phyloP scores from a whole-genome alignment of 2,113 vertebrate species.

The Etheostoma spectabile region DNA sequence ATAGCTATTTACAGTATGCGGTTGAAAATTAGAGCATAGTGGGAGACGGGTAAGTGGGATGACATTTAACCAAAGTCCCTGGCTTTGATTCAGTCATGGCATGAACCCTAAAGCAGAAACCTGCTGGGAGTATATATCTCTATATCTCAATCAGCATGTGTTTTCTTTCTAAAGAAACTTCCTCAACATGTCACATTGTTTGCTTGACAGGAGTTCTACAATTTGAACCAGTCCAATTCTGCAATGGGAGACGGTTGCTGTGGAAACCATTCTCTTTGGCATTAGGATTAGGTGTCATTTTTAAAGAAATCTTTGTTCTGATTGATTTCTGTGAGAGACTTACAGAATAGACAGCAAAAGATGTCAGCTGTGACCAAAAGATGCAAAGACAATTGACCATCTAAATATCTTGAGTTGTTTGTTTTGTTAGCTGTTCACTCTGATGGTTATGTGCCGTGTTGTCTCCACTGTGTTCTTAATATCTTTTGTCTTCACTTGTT shows the following conservation, averaged over 20 bases:
- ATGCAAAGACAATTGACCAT: too few species aligned
- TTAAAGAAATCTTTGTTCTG: neutral
- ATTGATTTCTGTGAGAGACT: slow-evolving; percentile 1
- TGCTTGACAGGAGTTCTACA: neutral
- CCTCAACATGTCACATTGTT: neutral
- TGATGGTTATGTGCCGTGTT: neutral
- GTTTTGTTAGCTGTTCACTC: neutral
- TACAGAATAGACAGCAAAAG: too few species aligned
- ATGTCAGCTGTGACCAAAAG: too few species aligned
- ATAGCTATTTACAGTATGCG: too few species aligned
- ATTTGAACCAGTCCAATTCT: neutral
- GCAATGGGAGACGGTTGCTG: neutral
- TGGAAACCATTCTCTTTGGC: neutral
- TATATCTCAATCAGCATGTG: too few species aligned
- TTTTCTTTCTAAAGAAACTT: neutral
- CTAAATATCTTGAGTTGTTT: neutral
- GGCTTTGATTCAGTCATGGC: too few species aligned
- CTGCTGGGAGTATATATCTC: too few species aligned
- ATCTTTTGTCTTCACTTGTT: neutral
- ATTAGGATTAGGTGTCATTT: slow-evolving; percentile 21
- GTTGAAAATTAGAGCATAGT: too few species aligned
- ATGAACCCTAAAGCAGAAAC: too few species aligned
- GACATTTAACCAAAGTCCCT: too few species aligned
- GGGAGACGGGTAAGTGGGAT: too few species aligned
- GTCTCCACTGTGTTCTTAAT: neutral